Percentiles rank a stretch among this genome's conserved stretches.
These are phyloP conservation scores for Argyrosomus japonicus DNA, from an alignment of 2,113 vertebrate species.

Conservation along the genomic window DNA sequence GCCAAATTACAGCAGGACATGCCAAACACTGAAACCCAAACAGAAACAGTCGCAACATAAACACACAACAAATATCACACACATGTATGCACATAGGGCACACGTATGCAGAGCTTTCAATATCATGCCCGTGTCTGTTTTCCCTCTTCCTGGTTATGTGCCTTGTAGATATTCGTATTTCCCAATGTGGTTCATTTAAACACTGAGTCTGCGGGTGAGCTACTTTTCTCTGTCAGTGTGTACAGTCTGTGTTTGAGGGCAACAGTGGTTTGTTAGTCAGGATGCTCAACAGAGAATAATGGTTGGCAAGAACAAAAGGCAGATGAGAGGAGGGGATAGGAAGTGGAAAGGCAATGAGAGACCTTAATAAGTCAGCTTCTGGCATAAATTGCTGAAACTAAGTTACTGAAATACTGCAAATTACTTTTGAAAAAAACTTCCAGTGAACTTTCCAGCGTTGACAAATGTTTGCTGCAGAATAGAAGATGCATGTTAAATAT, in stretches of 20 bases:
- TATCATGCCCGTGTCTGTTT: neutral
- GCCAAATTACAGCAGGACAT: constrained; percentile 26
- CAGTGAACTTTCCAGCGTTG: constrained; percentile 39
- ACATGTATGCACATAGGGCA: neutral
- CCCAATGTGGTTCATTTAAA: constrained; percentile 22
- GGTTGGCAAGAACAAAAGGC: constrained; percentile 46
- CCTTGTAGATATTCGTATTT: constrained; percentile 36
- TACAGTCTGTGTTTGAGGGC: constrained; percentile 1
- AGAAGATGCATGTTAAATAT: constrained; percentile 2
- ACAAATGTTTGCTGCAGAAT: neutral
- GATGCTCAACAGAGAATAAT: constrained; percentile 49
- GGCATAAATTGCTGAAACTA: constrained; percentile 41
- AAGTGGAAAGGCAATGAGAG: constrained; percentile 27
- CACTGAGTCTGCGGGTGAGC: constrained; percentile 11
- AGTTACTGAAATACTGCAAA: constrained; percentile 25
- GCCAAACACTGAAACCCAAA: constrained; percentile 8
- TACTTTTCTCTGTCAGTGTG: constrained; percentile 23
- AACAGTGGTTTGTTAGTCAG: constrained; percentile 44
- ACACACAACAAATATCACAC: constrained; percentile 4
- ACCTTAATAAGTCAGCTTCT: constrained; percentile 63
- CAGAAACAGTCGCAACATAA: neutral
- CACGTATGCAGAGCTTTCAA: constrained; percentile 13
- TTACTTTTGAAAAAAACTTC: constrained; percentile 45
- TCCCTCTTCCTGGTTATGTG: neutral
- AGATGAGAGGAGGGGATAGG: constrained; percentile 1